Evolutionary conservation across 2,888 invertebrate genomes (phyloP), one percentile per base, ranked within the genome.

Genomic region (Heliconius charithonia): DNA sequence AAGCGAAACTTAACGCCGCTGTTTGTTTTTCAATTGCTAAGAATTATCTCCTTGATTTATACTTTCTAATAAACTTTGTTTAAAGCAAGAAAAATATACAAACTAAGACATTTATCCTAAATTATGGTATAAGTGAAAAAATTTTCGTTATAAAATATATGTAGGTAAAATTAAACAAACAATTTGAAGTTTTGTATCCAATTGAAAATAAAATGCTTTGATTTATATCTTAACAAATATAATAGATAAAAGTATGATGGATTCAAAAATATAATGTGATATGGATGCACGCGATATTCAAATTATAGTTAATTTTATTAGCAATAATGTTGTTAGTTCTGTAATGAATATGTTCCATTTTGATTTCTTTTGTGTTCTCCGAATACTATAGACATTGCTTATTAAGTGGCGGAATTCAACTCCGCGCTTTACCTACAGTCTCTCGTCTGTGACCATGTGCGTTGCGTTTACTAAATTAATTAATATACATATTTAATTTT

Each of bases 211-310:
- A 13, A 59, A 59, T 72, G 32, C 59, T 74, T 74, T 74, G 63
- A 63, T 63, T 74, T 45, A 74, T 74, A 63, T 63, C 74, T 59
- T 4, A 9, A 25, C 12, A 63, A 74, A 37, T 25, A 41, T 41
- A 74, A 74, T 16, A 74, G 37, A 6, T 66, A 69, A 59, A 77
- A 76, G 75, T 80, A 71, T 75, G 77, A 76, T 78, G 77, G 78
- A 78, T 78, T 80, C 76, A 81, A 81, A 84, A 83, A 80, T 83
- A 82, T 74, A 81, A 80, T 83, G 77, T 78, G 62, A 82, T 82
- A 85, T 83, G 81, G 70, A 77, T 76, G 82, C 83, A 89, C 90
- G 90, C 89, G 85, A 89, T 83, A 82, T 82, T 77, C 84, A 84
- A 85, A 90, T 89, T 89, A 90, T 84, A 84, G 12, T 85, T 82